Evolutionary conservation across 2,888 invertebrate genomes (phyloP), one percentile per base, ranked within the genome.

Genomic region (Amphipoea oculea): DNA sequence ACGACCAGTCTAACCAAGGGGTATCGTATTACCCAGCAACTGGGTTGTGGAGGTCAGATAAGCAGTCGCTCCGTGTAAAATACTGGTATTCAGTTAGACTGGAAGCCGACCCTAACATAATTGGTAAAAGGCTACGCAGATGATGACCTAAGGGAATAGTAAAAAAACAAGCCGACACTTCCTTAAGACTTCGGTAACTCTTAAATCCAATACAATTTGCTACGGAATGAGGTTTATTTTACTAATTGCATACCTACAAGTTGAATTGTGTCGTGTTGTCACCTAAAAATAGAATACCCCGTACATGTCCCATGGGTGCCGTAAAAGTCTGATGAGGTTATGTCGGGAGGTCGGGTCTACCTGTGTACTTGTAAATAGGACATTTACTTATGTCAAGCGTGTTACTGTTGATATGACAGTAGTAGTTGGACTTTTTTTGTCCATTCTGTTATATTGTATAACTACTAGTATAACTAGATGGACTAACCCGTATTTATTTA

Each of bases 201-300:
- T 87, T 76, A 74, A 76, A 84, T 84, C 73, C 68, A 62, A 76
- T 57, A 73, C 51, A 79, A 79, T 86, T 65, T 86, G 57, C 70
- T 29, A 45, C 12, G 17, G 45, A 75, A 86, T 66, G 42, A 86
- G 66, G 42, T 79, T 73, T 78, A n/a, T 79, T 83, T 79, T 65
- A 68, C 54, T 67, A 45, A 12, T 29, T 74, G 45, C 63, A 14
- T 57, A 57, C 57, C 23, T 57, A n/a, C 23, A 57, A 40, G 54
- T 69, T 65, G 42, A 75, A 65, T 67, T 67, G n/a, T 76, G 74
- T 78, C 71, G 67, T 69, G 60, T 57, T 78, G 74, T 78, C 3
- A 29, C 9, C 57, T 77, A 77, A 80, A 84, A 80, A 84, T 87
- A 85, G 76, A 74, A 69, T 45, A 48, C 23, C 66, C 71, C 54